These are phyloP conservation scores for Cryptus armator DNA, from an alignment of 2,888 invertebrate genomes.

Conservation along the genomic window DNA sequence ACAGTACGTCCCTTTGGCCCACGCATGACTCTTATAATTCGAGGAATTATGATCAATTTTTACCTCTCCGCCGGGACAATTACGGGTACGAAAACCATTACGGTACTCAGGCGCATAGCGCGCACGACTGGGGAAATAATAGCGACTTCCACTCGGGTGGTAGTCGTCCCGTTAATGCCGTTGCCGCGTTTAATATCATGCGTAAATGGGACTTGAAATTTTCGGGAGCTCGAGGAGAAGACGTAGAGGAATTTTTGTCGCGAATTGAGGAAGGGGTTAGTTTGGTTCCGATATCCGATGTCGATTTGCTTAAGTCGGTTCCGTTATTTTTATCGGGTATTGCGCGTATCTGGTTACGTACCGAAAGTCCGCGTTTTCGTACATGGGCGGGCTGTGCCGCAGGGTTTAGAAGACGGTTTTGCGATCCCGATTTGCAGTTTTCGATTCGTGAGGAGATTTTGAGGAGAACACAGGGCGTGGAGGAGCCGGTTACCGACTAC, in stretches of 20 bases:
- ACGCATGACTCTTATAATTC: no score
- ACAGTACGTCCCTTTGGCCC: no score
- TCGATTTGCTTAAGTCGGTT: neutral
- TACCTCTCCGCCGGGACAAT: no score
- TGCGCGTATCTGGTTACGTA: neutral
- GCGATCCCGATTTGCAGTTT: neutral
- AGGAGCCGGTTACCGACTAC: neutral
- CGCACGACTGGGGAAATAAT: no score
- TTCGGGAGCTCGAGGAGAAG: neutral
- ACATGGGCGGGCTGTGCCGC: neutral
- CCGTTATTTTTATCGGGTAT: neutral
- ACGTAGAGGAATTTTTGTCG: neutral
- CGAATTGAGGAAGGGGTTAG: neutral
- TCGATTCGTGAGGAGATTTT: constrained; percentile 1
- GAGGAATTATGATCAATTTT: no score
- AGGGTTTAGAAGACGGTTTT: neutral
- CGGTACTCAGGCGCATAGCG: no score
- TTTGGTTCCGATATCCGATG: neutral
- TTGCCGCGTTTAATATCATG: neutral
- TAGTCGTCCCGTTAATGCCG: neutral
- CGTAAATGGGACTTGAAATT: constrained; percentile 1
- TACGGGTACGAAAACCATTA: no score
- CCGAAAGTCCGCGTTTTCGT: neutral
- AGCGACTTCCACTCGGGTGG: no score
- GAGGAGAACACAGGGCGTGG: neutral